Percentiles rank a stretch among this genome's conserved stretches.
phyloP scores from a whole-genome alignment of 2,888 invertebrate species.

The Schizaphis graminum region DNA sequence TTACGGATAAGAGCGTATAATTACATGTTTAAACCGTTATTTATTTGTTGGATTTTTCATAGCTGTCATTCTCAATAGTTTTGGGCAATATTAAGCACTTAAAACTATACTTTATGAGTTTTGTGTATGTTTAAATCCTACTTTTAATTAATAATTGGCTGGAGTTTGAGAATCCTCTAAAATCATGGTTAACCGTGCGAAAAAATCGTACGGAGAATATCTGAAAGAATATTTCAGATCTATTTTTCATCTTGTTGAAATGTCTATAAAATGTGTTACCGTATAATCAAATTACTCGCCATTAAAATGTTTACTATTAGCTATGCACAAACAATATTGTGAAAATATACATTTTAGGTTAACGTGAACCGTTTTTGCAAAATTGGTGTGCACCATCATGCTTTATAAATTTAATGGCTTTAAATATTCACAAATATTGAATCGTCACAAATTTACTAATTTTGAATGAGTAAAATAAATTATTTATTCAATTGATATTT shows the following conservation, averaged over 20 bases:
- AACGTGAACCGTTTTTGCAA: neutral
- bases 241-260: neutral
- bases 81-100: neutral
- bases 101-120: neutral
- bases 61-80: neutral
- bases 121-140: neutral
- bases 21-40: neutral
- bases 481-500: neutral
- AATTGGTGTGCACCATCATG: neutral
- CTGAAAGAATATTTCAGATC: neutral
- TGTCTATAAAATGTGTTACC: neutral
- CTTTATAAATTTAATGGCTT: neutral
- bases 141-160: neutral
- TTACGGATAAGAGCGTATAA: neutral
- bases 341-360: neutral
- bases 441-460: neutral
- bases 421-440: neutral
- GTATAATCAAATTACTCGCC: neutral
- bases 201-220: neutral
- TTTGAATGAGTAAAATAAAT: neutral
- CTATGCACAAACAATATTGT: neutral
- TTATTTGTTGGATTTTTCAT: neutral
- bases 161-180: neutral
- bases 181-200: neutral
- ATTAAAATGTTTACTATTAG: neutral